Base-by-base conservation (phyloP, 2,113 vertebrate species). In the Pantherophis guttatus region DNA sequence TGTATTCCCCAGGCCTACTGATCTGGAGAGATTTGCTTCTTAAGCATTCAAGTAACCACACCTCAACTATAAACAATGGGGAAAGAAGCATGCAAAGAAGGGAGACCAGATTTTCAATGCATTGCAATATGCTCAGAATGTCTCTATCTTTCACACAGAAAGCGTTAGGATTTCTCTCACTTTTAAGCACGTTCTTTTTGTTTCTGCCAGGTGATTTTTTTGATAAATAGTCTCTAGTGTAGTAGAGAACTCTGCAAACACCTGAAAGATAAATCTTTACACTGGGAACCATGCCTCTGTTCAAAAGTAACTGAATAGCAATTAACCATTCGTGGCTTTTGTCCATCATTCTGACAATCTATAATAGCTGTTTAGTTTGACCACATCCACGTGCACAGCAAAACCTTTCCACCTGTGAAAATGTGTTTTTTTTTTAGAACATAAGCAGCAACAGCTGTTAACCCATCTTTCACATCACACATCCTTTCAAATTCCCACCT, bases 11-110 rank as follows among this genome's bases (percentile, higher is more conserved):
- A 94, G 86, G 70, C 33, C 70, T 53, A 57, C 53, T 87, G 93
- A 92, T 94, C 85, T 91, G 93, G 88, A 90, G 88, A 93, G 54
- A 90, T 81, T 50, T 21, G 39, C 29, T 93, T 86, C 86, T 29
- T 39, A 52, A 58, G 33, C 21, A 88, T 81, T 85, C 0, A 0
- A 87, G 44, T 2, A 8, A 90, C 62, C 50, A 75, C 12, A 12
- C 50, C 93, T 93, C 87, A 0, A 0, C 33, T 7, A 1, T 26
- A 50, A 50, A 90, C 86, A 93, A 85, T 0, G 1, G 50, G 10
- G 10, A 85, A 88, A 65, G 48, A 0, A 0, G 54, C 5, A 1
- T 91, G 87, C 48, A 94, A 85, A 85, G 86, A 88, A 65, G 62
- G 13, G 57, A 87, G 3, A 33, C 70, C 94, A 94, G 89, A 55